Percentiles rank a stretch among this genome's conserved stretches.
Conservation (phyloP, 2,113 vertebrate species). For the Sylvietta virens region DNA sequence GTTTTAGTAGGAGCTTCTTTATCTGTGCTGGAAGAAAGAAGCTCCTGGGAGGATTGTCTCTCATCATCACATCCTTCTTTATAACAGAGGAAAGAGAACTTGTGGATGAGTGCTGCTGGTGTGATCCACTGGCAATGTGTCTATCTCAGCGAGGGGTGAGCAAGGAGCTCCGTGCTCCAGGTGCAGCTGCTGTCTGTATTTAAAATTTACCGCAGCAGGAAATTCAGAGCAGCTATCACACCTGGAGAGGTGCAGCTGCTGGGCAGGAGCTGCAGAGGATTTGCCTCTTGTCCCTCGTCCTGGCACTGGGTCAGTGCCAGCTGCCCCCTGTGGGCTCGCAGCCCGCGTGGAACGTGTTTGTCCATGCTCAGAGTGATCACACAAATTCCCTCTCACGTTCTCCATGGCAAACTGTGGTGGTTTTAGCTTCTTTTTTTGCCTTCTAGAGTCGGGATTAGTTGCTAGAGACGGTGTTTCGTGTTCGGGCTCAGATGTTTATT, state of each 20-base stretch:
- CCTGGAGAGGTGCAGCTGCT: background rate
- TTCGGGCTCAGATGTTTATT: too few species aligned
- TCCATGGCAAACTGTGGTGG: too few species aligned
- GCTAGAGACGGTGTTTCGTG: too few species aligned
- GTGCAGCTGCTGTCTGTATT: background rate
- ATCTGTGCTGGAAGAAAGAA: background rate
- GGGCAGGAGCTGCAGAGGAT: background rate
- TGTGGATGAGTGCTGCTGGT: background rate
- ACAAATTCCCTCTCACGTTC: rapidly evolving
- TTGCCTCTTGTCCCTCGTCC: rapidly evolving
- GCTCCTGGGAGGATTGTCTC: background rate
- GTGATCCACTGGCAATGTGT: background rate
- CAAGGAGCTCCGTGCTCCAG: background rate
- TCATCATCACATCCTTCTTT: background rate
- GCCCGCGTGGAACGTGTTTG: rapidly evolving
- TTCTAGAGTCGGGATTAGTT: too few species aligned
- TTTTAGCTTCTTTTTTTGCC: too few species aligned
- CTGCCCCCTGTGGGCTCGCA: background rate
- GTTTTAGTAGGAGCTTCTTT: background rate
- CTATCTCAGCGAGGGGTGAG: background rate
- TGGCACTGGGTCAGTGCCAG: rapidly evolving
- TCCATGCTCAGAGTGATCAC: rapidly evolving
- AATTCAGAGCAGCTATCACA: background rate
- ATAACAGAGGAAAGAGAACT: background rate
- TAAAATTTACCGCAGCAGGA: rapidly evolving